Base-by-base conservation (phyloP, 2,113 vertebrate genomes). In the Sylvia atricapilla region DNA sequence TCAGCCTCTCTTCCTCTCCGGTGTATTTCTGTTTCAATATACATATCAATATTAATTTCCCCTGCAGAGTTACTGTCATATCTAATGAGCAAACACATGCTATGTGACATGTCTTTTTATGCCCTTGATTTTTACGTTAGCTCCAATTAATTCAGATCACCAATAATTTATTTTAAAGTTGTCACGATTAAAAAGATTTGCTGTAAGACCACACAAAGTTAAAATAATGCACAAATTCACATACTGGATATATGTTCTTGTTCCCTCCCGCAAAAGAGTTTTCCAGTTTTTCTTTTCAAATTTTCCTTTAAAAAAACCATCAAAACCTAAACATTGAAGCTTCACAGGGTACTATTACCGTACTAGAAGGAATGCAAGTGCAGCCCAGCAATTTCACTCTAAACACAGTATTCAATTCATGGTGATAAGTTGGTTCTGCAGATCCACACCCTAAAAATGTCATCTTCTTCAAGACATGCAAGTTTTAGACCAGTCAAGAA, bases 11-110 rank as follows among this genome's bases (percentile, higher is more conserved):
- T 46, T 82, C 56, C 77, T 86, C 82, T 86, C 52, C 59, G 60
- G 87, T 86, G 50, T 70, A 90, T 52, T 95, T 84, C 55, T 97
- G 21, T 90, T 95, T 83, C 75, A 86, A 87, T 85, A 91, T 52
- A 86, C 35, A 13, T 62, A 95, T 86, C 83, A 94, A 94, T 92
- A 94, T 91, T 94, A 78, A 95, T 97, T 90, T 96, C 18, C 85
- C 72, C 76, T 68, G 56, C 39, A 67, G 85, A 95, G 39, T 81
- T 90, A 67, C 79, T 86, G 87, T 90, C 94, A n/a, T 49, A 84
- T 41, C 90, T 89, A 94, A 95, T 94, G 60, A 92, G 83, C 75
- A 96, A 94, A 86, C 47, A 94, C 56, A 86, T 56, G 63, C 52
- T 88, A 56, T 56, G 49, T 74, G 69, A 87, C 80, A 81, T 59